phyloP scores from a whole-genome alignment of 2,113 vertebrate species.

The Cettia cetti region DNA sequence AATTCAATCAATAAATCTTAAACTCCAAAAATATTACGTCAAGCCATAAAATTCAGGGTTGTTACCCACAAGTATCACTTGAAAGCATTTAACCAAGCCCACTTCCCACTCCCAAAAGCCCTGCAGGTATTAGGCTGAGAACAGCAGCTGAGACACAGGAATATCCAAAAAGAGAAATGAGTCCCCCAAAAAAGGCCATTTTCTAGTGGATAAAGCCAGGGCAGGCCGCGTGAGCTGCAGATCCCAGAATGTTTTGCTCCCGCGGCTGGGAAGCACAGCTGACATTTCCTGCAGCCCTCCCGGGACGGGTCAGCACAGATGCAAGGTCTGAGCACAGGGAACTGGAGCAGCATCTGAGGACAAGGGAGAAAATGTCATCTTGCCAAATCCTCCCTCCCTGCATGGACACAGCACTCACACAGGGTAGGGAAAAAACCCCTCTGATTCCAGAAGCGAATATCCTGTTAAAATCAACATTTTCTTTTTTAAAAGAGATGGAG shows the following conservation, averaged over 20 bases:
- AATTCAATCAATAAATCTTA: neutral
- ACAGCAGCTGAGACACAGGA: neutral
- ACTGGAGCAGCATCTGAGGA: neutral
- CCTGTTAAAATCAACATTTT: neutral
- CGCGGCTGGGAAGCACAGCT: fast-evolving
- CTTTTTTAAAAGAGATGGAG: neutral
- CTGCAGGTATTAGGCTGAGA: neutral
- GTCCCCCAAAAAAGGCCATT: neutral
- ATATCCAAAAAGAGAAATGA: neutral
- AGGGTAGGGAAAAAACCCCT: fast-evolving
- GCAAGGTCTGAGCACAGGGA: neutral
- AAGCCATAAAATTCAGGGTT: neutral
- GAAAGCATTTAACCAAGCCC: neutral
- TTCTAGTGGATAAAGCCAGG: neutral
- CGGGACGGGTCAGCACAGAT: fast-evolving
- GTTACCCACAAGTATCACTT: neutral
- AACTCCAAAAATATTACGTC: neutral
- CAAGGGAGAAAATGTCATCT: neutral
- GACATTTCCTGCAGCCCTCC: neutral
- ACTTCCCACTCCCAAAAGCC: neutral
- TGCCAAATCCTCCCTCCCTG: neutral
- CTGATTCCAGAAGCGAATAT: neutral
- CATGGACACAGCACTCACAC: fast-evolving
- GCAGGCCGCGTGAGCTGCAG: fast-evolving
- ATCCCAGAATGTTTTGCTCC: neutral